phyloP scores from a whole-genome alignment of 2,888 invertebrate genomes.

The Oxytorus armatus region DNA sequence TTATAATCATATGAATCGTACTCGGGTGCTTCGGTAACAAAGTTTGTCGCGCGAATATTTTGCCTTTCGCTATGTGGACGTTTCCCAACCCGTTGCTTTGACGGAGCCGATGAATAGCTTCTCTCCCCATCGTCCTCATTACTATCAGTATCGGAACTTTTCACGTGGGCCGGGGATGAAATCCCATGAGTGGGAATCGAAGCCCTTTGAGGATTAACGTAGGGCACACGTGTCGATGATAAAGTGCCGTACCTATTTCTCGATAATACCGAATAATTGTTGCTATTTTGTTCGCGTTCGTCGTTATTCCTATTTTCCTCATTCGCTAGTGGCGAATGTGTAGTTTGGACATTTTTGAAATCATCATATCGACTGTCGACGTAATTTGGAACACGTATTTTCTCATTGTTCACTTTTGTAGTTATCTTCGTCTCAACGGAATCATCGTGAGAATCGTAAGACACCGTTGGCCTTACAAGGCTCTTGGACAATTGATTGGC shows the following conservation, averaged over 20 bases:
- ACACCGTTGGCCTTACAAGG: conserved; percentile 10
- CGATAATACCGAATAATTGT: not conserved
- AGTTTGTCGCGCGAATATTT: not conserved
- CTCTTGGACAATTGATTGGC: not conserved
- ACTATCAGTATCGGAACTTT: not conserved
- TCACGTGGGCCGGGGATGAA: not conserved
- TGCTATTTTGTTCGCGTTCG: not conserved
- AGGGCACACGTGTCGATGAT: not conserved
- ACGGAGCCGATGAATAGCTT: not conserved
- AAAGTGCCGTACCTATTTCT: not conserved
- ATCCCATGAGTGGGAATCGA: not conserved
- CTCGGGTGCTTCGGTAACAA: not conserved
- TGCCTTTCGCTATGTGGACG: not conserved
- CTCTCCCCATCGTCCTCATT: conserved; percentile 20
- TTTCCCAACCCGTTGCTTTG: not conserved
- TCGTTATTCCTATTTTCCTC: not conserved
- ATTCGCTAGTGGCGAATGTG: not conserved
- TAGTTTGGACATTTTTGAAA: not conserved
- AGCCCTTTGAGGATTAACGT: conserved; percentile 15
- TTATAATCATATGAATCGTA: conserved; percentile 24
- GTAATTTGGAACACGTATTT: conserved; percentile 10
- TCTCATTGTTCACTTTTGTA: not conserved
- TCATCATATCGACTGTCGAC: not conserved
- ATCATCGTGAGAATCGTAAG: conserved; percentile 21
- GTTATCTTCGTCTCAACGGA: not conserved